Evolutionary conservation across 2,797 vertebrate genomes (phyloP), one percentile per base, ranked within the genome.

Genomic region (Emys orbicularis): DNA sequence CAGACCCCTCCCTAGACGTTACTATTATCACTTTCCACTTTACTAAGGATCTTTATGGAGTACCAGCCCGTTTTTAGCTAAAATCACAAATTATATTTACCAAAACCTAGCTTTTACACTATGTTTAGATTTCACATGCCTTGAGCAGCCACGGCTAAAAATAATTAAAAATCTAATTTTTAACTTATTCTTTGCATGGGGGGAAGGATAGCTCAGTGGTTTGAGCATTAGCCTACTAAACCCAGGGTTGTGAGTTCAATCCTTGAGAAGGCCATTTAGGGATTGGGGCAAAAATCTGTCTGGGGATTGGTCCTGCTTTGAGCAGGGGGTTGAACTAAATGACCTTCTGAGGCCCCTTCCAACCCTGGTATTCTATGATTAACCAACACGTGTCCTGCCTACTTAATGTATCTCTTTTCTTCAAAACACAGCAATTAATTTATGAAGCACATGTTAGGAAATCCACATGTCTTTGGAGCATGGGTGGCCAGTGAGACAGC

Each of bases 361-460:
- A 50, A 50, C 50, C 50, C 50, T 50, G 50, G 2, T 5, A 50
- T 50, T 50, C 50, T 16, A 50, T 50, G 50, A 79, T 37, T 86
- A 86, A 72, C 47, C 85, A 61, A 56, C 50, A 61, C 3, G 8
- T 49, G 92, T 87, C 76, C 61, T 82, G 53, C 44, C 90, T 41
- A 90, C 68, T 79, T 95, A 50, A 92, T 90, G 93, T 86, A 90
- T 76, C 34, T 93, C 59, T 95, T 93, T 52, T 34, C 65, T 93
- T 93, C 68, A 84, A 84, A 92, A 84, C 50, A 11, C 53, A 89
- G 59, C 9, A 83, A 79, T 47, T 92, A 1, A 37, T 95, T 89
- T 94, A 89, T 68, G 72, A 90, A 84, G 6, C 5, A 79, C 3
- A 72, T 3, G 90, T 29, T 27, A 90, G 52, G 92, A 97, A 86